Evolutionary conservation across 2,797 vertebrate genomes (phyloP).

Genomic region (Anas bernieri): DNA sequence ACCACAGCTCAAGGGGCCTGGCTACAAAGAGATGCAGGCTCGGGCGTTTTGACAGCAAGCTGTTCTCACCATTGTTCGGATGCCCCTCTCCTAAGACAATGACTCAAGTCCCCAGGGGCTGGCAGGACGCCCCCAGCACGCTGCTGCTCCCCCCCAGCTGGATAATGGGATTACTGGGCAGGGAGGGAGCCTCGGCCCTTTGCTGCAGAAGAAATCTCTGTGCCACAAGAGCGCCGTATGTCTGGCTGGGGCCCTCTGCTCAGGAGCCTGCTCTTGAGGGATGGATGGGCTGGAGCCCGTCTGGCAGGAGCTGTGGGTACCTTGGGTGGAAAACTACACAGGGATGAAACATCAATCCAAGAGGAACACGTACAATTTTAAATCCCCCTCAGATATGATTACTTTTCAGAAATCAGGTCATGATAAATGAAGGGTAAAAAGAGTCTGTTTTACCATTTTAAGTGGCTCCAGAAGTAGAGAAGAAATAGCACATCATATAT

Average conservation of each 20-base stretch:
- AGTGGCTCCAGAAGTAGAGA: background rate
- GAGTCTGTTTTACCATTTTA: background rate
- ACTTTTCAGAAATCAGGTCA: background rate
- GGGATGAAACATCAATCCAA: background rate
- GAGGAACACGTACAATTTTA: background rate
- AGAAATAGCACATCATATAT: background rate
- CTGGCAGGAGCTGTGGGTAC: background rate
- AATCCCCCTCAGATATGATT: background rate
- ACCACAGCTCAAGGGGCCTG: background rate
- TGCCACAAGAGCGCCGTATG: background rate
- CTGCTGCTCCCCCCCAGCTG: no score
- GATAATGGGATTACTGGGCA: background rate
- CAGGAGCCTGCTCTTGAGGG: background rate
- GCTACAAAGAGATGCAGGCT: conserved; percentile 30
- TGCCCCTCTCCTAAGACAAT: background rate
- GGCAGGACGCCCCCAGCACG: background rate
- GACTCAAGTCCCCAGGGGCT: background rate
- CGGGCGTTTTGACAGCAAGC: background rate
- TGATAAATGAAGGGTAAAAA: background rate
- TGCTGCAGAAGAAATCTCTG: background rate
- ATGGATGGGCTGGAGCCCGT: background rate
- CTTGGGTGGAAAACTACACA: background rate
- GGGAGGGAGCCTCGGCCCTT: background rate
- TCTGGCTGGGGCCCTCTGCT: background rate
- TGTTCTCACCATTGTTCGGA: conserved; percentile 16